phyloP scores from a whole-genome alignment of 2,888 invertebrate species.

The Erynnis tages region DNA sequence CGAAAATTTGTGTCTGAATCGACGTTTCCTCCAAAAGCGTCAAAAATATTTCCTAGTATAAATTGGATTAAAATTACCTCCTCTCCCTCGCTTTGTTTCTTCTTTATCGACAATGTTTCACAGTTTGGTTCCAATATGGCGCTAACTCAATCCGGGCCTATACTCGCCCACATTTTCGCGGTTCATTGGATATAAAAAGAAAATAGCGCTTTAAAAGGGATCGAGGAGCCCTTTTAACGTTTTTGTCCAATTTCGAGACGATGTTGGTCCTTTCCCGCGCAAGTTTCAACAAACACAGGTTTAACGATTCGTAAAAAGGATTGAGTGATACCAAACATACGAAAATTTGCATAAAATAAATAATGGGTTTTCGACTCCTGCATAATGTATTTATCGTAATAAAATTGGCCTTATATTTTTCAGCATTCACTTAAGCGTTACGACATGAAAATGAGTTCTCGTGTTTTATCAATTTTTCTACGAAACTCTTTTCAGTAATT shows the following conservation, averaged over 20 bases:
- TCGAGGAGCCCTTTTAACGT: slow-evolving; percentile 56
- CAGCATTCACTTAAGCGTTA: no score
- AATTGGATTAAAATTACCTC: slow-evolving; percentile 21
- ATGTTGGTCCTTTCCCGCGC: slow-evolving; percentile 47
- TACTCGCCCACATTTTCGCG: slow-evolving; percentile 62
- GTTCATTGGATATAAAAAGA: slow-evolving; percentile 68
- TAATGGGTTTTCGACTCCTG: no score
- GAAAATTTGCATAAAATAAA: background rate
- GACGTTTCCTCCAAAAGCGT: no score
- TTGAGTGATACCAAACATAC: slow-evolving; percentile 13
- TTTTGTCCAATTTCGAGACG: slow-evolving; percentile 53
- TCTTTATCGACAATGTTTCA: slow-evolving; percentile 42
- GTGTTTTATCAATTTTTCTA: no score
- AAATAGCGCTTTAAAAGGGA: slow-evolving; percentile 65
- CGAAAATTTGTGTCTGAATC: no score
- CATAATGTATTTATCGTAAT: no score
- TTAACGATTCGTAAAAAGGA: slow-evolving; percentile 48
- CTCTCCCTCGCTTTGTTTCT: slow-evolving; percentile 32
- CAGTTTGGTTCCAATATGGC: slow-evolving; percentile 43
- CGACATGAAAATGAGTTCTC: no score
- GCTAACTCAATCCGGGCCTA: slow-evolving; percentile 52
- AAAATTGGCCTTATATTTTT: no score
- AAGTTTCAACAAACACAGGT: slow-evolving; percentile 59
- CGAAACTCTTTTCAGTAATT: no score
- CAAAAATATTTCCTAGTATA: slow-evolving; percentile 5